Evolutionary conservation across 2,888 invertebrate species (phyloP), one percentile per base, ranked within the genome.

Genomic region (Epirrita christyi): DNA sequence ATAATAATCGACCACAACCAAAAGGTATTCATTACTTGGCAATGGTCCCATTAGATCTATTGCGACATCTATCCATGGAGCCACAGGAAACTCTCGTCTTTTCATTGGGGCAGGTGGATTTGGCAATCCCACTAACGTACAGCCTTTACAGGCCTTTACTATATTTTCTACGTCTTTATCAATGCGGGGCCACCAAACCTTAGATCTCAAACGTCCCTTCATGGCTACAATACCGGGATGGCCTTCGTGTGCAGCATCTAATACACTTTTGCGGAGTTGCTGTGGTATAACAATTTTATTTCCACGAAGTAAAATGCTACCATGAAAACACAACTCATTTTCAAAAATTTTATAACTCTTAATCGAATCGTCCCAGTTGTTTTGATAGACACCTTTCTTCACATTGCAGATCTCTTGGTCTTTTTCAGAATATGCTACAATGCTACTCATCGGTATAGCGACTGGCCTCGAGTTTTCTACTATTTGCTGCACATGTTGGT

Each of bases 171-270:
- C 70, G 21, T 77, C 77, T 48, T 63, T 67, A 53, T 81, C 78
- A 5, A 72, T 70, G 43, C 65, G 69, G 7, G 77, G 76, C 77
- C 80, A 81, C 76, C 79, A 81, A 3, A 80, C 81, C 64, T 81
- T 81, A 0, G 73, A 66, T 4, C 83, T 47, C 1, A 81, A 52
- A 11, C 78, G 55, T 6, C 60, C 55, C 53, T 81, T 81, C 77
- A 81, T 82, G 0, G 72, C 63, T 0, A 72, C 75, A 2, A 78
- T 75, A 4, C 80, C 80, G 0, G 79, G 80, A 40, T 84, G 81
- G 0, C 78, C 78, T 51, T 77, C 72, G 40, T 58, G 82, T 6
- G n/a, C n/a, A n/a, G n/a, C n/a, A n/a, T n/a, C n/a, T n/a, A n/a
- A n/a, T n/a, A n/a, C n/a, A n/a, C n/a, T n/a, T 2, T n/a, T 49